Evolutionary conservation across 2,888 invertebrate species (phyloP).

Genomic region (Drepana falcataria): DNA sequence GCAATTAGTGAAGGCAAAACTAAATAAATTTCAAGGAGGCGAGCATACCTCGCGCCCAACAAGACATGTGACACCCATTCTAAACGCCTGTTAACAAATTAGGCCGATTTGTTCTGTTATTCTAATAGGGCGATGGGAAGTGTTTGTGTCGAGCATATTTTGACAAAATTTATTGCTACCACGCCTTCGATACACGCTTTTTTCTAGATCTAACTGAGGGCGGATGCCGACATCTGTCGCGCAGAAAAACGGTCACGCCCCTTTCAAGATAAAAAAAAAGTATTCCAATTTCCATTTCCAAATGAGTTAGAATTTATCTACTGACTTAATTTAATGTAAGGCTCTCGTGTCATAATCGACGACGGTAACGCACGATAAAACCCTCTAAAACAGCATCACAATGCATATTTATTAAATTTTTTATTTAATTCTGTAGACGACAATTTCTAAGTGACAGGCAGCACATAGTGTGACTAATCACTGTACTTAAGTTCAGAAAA

Average conservation of each 20-base stretch:
- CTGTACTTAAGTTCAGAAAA: no score
- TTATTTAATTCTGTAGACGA: no score
- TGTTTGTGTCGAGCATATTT: constrained; percentile 74
- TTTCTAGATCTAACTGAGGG: constrained; percentile 47
- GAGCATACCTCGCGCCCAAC: constrained; percentile 41
- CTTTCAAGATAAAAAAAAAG: constrained; percentile 17
- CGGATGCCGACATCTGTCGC: constrained; percentile 73
- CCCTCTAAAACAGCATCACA: no score
- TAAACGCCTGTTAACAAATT: constrained; percentile 75
- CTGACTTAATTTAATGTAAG: no score
- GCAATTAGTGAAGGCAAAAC: constrained; percentile 70
- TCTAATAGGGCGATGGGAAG: constrained; percentile 75
- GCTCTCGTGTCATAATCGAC: no score
- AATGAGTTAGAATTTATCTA: no score
- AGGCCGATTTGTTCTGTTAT: constrained; percentile 76
- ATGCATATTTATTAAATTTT: no score
- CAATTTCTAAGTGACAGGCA: no score
- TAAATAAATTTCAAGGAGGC: constrained; percentile 56
- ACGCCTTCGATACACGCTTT: constrained; percentile 69
- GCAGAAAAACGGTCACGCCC: constrained; percentile 63
- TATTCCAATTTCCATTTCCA: no score
- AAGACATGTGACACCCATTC: constrained; percentile 73
- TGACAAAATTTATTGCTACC: constrained; percentile 78
- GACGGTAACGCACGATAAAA: no score
- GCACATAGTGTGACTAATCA: no score